These are phyloP conservation scores for Coptodon bakossiorum DNA, from an alignment of 2,113 vertebrate species.

Conservation along the genomic window DNA sequence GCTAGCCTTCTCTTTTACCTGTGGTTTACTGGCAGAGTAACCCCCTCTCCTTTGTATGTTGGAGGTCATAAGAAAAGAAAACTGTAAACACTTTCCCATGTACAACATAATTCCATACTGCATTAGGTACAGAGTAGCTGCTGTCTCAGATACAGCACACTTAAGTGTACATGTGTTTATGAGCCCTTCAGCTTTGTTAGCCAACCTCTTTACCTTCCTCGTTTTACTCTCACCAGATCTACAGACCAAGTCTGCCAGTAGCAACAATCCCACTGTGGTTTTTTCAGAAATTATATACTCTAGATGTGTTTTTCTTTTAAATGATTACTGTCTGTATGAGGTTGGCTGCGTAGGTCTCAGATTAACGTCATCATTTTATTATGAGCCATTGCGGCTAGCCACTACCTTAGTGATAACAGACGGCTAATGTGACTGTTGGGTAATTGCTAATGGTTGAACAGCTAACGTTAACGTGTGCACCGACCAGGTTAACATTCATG, in stretches of 20 bases:
- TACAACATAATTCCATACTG: background rate
- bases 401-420: background rate
- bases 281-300: background rate
- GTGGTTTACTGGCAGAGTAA: background rate
- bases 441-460: background rate
- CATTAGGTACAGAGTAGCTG: background rate
- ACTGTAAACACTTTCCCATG: background rate
- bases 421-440: background rate
- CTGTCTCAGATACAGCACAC: fast-evolving
- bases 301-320: background rate
- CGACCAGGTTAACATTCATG: background rate
- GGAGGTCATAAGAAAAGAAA: background rate
- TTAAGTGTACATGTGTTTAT: background rate
- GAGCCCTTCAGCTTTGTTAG: background rate
- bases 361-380: background rate
- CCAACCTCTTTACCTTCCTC: background rate
- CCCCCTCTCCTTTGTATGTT: background rate
- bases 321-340: background rate
- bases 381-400: background rate
- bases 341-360: background rate
- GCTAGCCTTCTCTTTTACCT: background rate
- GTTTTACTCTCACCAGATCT: background rate
- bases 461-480: background rate
- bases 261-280: background rate
- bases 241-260: background rate